Conservation (phyloP, 2,888 invertebrate genomes). For the Himalopsyche japonica region DNA sequence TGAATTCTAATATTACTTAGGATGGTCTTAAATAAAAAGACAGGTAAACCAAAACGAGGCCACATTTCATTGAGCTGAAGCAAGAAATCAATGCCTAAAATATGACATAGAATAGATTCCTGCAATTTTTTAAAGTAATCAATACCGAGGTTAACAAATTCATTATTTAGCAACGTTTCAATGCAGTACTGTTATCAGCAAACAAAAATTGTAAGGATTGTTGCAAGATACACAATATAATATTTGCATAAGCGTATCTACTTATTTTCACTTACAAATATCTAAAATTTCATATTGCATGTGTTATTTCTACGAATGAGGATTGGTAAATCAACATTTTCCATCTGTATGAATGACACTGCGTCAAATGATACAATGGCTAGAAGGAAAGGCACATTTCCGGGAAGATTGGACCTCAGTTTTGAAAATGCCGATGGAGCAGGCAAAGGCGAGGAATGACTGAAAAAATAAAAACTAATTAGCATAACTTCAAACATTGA, state of each 20-base stretch:
- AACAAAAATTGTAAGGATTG: neutral
- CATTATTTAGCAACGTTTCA: too few species aligned
- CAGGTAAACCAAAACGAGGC: too few species aligned
- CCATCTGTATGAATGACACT: slow-evolving; percentile 54
- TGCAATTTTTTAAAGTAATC: too few species aligned
- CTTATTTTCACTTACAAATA: neutral
- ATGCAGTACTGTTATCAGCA: too few species aligned
- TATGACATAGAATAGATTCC: too few species aligned
- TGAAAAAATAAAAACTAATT: slow-evolving; percentile 44
- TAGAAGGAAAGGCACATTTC: slow-evolving; percentile 51
- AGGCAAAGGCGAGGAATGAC: slow-evolving; percentile 48
- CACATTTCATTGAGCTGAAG: too few species aligned
- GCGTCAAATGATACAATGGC: slow-evolving; percentile 54
- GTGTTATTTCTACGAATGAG: neutral
- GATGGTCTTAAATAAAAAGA: too few species aligned
- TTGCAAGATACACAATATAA: neutral
- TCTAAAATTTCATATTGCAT: neutral
- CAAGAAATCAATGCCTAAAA: too few species aligned
- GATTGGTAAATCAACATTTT: slow-evolving; percentile 49
- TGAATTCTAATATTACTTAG: too few species aligned
- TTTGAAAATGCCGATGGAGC: slow-evolving; percentile 46
- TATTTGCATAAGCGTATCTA: neutral
- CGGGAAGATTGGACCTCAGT: slow-evolving; percentile 47
- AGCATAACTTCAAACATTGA: neutral
- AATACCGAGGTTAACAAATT: too few species aligned